Evolutionary conservation across 1,140 invertebrate genomes (phyloP), one percentile per base, ranked within the genome.

Genomic region (Panulirus ornatus): DNA sequence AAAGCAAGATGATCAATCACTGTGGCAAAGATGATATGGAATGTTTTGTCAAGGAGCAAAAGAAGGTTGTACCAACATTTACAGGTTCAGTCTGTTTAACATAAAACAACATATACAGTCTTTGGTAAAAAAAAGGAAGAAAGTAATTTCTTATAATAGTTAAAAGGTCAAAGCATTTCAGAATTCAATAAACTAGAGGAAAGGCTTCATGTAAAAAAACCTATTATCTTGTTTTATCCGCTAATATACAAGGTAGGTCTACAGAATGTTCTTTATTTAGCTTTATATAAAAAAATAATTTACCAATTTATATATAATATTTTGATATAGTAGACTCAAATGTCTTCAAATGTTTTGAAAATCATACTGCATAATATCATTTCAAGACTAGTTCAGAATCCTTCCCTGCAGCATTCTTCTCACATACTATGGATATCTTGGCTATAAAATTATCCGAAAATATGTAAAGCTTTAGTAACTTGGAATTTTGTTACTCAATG

Each of bases 101-200:
- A 71, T 84, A 84, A 42, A 70, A 84, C 73, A 66, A 84, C 83
- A 84, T 73, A 71, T n/a, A 42, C 27, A 19, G 44, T 84, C 83
- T 84, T 84, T 84, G 83, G 83, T 84, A 73, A 84, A 84, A 54
- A 73, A 84, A 73, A 42, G n/a, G 47, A 66, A 70, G 11, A 27
- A 84, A 38, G 44, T n/a, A n/a, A n/a, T 76, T 42, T 76, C 6
- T 19, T 78, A 34, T 47, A 27, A 27, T 66, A 66, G 44, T 47
- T 11, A 47, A n/a, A n/a, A n/a, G n/a, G 5, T 47, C 44, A 66
- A 66, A 58, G 54, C 19, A 19, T 58, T 3, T 58, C 14, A 58
- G 22, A 16, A 19, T 22, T 58, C 19, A 22, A 19, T 58, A 58
- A 58, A 58, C n/a, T 14, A 58, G 19, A 19, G 19, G 0, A n/a